A percentile compares a stretch with the other conserved stretches of the same genome.
Evolutionary conservation across 2,113 vertebrate species (phyloP).

Genomic region (Lycocorax pyrrhopterus): DNA sequence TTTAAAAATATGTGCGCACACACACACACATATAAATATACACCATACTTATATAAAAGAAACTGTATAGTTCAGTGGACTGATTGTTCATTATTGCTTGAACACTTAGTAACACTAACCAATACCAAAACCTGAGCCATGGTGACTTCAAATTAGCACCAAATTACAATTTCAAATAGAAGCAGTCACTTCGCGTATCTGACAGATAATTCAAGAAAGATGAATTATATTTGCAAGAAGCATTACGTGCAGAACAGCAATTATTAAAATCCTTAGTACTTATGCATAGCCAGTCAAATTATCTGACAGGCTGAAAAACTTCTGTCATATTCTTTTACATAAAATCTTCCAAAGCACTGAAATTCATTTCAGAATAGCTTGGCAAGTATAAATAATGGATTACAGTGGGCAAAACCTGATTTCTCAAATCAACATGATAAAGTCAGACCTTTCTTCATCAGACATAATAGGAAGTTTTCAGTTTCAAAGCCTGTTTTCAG

Average conservation of each 20-base stretch:
- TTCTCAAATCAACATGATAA: background rate
- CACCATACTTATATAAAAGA: background rate
- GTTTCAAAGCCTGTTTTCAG: background rate
- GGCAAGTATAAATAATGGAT: conserved; percentile 5
- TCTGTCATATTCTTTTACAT: background rate
- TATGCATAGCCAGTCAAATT: conserved; percentile 9
- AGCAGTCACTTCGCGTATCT: background rate
- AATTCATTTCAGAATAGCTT: conserved; percentile 3
- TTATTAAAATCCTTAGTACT: conserved; percentile 26
- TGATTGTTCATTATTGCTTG: background rate
- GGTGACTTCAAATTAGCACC: background rate
- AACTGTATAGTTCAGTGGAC: background rate
- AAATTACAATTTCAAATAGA: conserved; percentile 10
- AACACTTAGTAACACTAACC: background rate
- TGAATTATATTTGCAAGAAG: background rate
- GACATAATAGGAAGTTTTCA: background rate
- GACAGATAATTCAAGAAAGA: conserved; percentile 12
- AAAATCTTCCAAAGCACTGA: background rate
- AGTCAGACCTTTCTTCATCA: background rate
- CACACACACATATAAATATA: no score
- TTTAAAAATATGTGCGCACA: background rate
- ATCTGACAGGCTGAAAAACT: conserved; percentile 22
- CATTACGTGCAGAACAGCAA: background rate
- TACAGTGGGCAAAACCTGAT: background rate
- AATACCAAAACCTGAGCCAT: background rate